Base-by-base conservation (phyloP, 2,113 vertebrate species). In the Lasiurus borealis region DNA sequence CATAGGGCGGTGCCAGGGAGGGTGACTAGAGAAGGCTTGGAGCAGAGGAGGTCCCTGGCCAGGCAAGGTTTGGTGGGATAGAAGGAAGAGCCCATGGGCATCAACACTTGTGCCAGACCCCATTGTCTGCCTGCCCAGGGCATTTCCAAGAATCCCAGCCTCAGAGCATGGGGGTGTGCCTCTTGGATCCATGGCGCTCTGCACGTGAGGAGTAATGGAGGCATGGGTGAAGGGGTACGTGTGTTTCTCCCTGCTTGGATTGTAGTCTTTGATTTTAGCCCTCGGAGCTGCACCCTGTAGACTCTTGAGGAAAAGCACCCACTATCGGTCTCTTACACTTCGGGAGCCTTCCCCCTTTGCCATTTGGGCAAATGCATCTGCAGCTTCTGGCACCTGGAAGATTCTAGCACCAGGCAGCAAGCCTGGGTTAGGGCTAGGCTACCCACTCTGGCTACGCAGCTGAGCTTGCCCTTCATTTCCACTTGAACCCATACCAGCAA, bases 311-410 rank as follows among this genome's bases (percentile, higher is more conserved):
- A 13, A n/a, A 44, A 52, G 10, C 3, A 12, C 23, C 46, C 8
- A n/a, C 9, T 66, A 16, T 16, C 23, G 34, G 9, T 29, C 31
- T 34, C 82, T 77, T 15, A 69, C 11, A 31, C 14, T 83, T 77
- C 44, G 21, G 59, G 48, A 72, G 5, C 18, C 34, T 46, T 64
- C 7, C 46, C 19, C 44, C 34, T 57, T 44, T 64, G 29, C 6
- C 13, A 48, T 84, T 40, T 54, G 31, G 44, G 48, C 5, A 40
- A 80, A 77, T 44, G 4, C n/a, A 59, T 40, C 4, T 27, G 1
- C 36, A 89, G 14, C 48, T 64, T 80, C 90, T 72, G 64, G 16
- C 21, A 57, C 54, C 54, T 57, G 83, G 83, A 94, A 86, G 84
- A 69, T 85, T 90, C 71, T 15, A 27, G 62, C 78, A 3, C 66